Evolutionary conservation across 2,797 vertebrate genomes (phyloP), one percentile per base, ranked within the genome.

Genomic region (Periophthalmus magnuspinnatus): DNA sequence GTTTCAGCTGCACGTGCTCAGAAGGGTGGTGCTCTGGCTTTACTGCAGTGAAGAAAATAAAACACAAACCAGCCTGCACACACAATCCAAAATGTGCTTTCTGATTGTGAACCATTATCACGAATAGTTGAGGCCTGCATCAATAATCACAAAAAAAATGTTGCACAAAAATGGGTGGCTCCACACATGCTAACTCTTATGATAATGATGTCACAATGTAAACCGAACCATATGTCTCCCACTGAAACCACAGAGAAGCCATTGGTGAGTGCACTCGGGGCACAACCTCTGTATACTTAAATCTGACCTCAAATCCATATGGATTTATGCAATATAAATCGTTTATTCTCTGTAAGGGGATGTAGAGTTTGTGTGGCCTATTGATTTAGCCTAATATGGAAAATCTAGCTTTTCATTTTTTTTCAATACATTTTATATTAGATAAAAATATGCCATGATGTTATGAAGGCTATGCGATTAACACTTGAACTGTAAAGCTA

Each of bases 181-280:
- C 84, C 62, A 67, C 74, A 78, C 78, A 71, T 84, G 79, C 79
- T 75, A 87, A 72, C 34, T 5, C 55, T 88, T 87, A 63, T 34
- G 64, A 55, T 67, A 65, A 70, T 89, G 75, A 88, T 81, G 81
- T 85, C 75, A 84, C 76, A 32, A 73, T 61, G 57, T 66, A 47
- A 52, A 21, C 63, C 2, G 77, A 89, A 86, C 69, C 84, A 85
- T 82, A 9, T 91, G 86, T 63, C 57, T 21, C 48, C 47, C 34
- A 16, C 11, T 65, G 70, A 78, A 72, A 69, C 56, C 74, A 38
- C 45, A 59, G 57, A 71, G 64, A 71, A 69, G 57, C 79, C 76
- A 75, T 28, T 6, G 8, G 38, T 47, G 22, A 28, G 16, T 33
- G 63, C 74, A 62, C 72, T 78, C 50, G 66, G 1, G 67, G 13